Base-by-base conservation (phyloP, 2,113 vertebrate genomes). In the Corynorhinus townsendii region DNA sequence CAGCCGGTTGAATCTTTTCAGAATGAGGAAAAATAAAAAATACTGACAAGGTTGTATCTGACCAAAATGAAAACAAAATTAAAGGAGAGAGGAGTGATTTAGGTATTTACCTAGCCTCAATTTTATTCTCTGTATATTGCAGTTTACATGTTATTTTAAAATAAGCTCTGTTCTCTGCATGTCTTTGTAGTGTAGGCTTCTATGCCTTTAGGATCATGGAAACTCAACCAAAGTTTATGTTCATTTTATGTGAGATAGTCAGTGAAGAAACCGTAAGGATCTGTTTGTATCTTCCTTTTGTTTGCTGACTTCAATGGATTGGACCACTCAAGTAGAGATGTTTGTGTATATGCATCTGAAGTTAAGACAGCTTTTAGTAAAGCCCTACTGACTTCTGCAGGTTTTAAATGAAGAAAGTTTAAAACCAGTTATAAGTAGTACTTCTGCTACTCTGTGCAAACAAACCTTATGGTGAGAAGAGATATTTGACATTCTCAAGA, bases 401-500 rank as follows among this genome's bases (percentile, higher is more conserved):
- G 22, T 19, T 87, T 93, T 81, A 43, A 59, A 5, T 85, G 12
- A 91, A 85, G 52, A 87, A 91, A 52, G 19, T 68, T 79, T 54
- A 71, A 20, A 92, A 90, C 3, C 6, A 83, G 26, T 90, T 77
- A 90, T 47, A 93, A 47, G 64, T 77, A 22, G 19, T 73, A 45
- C 38, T 91, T 80, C 69, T 8, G 19, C 6, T 69, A 72, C 43
- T 76, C 72, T 76, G 49, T 76, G 14, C n/a, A 89, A 96, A 90
- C 12, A 95, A 28, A 35, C 4, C 8, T 90, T 85, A 11, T 80
- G 17, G 17, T 62, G n/a, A 2, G 30, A 75, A 93, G 35, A 72
- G 5, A 79, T 75, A 47, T 95, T 96, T 86, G 43, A 90, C 89
- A 91, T 94, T 92, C 75, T 84, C 86, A 19, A 79, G 40, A 94